Evolutionary conservation across 2,113 vertebrate species (phyloP), one percentile per base, ranked within the genome.

Genomic region (Manacus vitellinus): DNA sequence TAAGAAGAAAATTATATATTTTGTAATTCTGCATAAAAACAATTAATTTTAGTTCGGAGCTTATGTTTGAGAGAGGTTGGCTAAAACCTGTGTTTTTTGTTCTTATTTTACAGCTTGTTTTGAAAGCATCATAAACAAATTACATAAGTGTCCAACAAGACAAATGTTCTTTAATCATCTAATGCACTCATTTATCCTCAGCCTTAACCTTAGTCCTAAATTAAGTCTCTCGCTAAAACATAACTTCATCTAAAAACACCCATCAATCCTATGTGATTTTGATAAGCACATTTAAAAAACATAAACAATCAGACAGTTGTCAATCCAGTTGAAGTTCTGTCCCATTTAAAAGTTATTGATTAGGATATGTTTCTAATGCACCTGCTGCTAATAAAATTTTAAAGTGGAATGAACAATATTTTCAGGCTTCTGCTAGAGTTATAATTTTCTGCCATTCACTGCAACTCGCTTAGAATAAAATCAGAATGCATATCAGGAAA

Each of bases 151-250:
- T 98, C 97, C 96, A 88, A 96, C 97, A 98, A 99, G 98, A 99
- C 98, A 98, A 99, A 99, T 99, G 98, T 98, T 97, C 98, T 98
- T 99, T 99, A 99, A 99, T 99, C 98, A 98, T 98, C 98, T 98
- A 98, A 99, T 98, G 98, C 95, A 98, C 97, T 99, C 98, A 98
- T 99, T 98, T 99, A 98, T 99, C 97, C 98, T 98, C 97, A 98
- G 98, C 97, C 75, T 97, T 98, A 98, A 98, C 98, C 98, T 98
- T 98, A 98, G 97, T 98, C 96, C 98, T 99, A 99, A 98, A 99
- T 99, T 98, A 99, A 99, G 98, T 98, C 95, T 97, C 97, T 98
- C 97, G 97, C 97, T 96, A 97, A 98, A 98, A 96, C 97, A 97
- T 98, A 99, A 98, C 98, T 98, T 98, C 97, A 97, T 98, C 98